Evolutionary conservation across 2,797 vertebrate species (phyloP).

Genomic region (Morelia viridis): DNA sequence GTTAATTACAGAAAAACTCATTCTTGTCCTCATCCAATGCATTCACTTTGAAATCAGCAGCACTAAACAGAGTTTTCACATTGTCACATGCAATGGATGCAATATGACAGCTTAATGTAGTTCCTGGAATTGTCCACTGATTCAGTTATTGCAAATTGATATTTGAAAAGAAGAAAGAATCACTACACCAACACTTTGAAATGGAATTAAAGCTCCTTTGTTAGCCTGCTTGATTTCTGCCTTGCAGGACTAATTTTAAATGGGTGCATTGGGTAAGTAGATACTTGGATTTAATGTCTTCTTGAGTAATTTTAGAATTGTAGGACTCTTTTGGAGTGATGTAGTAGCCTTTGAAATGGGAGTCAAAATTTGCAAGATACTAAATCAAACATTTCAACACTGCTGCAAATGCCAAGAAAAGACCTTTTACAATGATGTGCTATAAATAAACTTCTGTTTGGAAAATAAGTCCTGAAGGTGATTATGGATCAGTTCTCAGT

Average conservation of each 20-base stretch:
- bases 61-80: background rate
- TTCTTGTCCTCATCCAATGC: background rate
- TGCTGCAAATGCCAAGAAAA: background rate
- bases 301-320: background rate
- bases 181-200: background rate
- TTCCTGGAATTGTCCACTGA: background rate
- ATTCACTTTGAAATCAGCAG: background rate
- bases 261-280: too few species aligned
- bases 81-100: background rate
- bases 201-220: background rate
- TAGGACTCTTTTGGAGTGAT: background rate
- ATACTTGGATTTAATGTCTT: too few species aligned
- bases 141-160: too few species aligned
- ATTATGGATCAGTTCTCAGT: background rate
- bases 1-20: too few species aligned
- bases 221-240: background rate
- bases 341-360: background rate
- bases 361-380: too few species aligned
- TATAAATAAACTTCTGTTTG: background rate
- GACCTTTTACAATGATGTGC: background rate
- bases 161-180: too few species aligned
- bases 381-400: too few species aligned
- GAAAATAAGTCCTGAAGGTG: too few species aligned
- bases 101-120: background rate
- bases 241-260: background rate